Evolutionary conservation across 2,888 invertebrate genomes (phyloP).

Genomic region (Esperia sulphurella): DNA sequence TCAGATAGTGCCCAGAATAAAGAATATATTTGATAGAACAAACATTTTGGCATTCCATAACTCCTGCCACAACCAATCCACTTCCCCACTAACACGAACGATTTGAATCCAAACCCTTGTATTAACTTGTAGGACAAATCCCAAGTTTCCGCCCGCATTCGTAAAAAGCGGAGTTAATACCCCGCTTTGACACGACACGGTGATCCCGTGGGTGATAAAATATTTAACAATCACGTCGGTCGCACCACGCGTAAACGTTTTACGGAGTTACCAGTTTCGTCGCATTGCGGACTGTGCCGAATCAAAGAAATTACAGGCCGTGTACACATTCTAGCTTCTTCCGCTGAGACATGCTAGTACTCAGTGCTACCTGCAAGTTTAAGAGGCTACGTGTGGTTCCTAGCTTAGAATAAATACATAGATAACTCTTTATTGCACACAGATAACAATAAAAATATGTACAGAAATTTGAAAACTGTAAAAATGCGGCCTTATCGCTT

Average conservation of each 20-base stretch:
- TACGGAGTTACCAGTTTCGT: slow-evolving; percentile 37
- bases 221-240: slow-evolving; percentile 45
- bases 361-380: too few species aligned
- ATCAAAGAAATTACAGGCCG: slow-evolving; percentile 1
- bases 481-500: too few species aligned
- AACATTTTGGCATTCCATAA: not conserved
- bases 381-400: too few species aligned
- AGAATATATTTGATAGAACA: too few species aligned
- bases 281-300: slow-evolving; percentile 38
- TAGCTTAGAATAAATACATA: too few species aligned
- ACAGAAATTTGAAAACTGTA: too few species aligned
- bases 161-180: slow-evolving; percentile 20
- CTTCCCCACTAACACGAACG: not conserved
- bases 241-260: slow-evolving; percentile 43
- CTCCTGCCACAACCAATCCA: not conserved
- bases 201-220: slow-evolving; percentile 43
- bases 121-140: slow-evolving; percentile 2
- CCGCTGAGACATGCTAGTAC: too few species aligned
- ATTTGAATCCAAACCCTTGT: not conserved
- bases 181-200: slow-evolving; percentile 18
- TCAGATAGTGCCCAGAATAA: too few species aligned
- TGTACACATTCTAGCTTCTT: too few species aligned
- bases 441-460: too few species aligned
- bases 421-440: too few species aligned
- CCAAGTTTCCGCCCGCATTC: slow-evolving; percentile 3